Evolutionary conservation across 1,140 invertebrate genomes (phyloP), one percentile per base, ranked within the genome.

Genomic region (Aphis craccivora): DNA sequence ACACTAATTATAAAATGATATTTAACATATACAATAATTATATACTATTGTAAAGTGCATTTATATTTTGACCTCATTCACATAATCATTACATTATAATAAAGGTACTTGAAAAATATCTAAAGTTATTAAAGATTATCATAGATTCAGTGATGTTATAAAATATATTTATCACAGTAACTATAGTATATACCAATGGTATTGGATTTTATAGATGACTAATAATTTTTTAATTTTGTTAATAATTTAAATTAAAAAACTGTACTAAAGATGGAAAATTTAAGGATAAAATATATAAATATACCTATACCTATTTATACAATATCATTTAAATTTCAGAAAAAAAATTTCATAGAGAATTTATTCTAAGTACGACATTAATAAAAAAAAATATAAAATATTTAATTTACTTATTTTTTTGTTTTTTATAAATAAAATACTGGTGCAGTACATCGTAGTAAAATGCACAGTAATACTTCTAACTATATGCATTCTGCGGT

Each of bases 21-120:
- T 30, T 30, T 30, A 90, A 60, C 88, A 30, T 90, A 43, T 53
- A 90, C 37, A 60, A 1, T 55, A 40, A 90, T 90, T 90, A 18
- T 90, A 18, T 40, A 20, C 40, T 90, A 60, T 60, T 90, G 18
- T 40, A 30, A 90, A 90, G 53, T 40, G 23, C 30, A 60, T 90
- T 40, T 22, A 11, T 89, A 90, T 60, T 60, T 60, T 43, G 14
- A 60, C 88, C 88, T 90, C 53, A 35, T 90, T 90, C 88, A 43
- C 53, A 60, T 90, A 55, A 43, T 40, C 14, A 6, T 45, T 1
- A 37, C 14, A 6, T 45, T 1, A 37, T 60, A 53, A 53, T 37
- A 30, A 35, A 87, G 40, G 30, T 88, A 35, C 37, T 35, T 51
- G 18, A 45, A 86, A 87, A 45, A 30, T 45, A 48, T 45, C n/a